Percentiles rank a stretch among this genome's conserved stretches.
These are phyloP conservation scores for Dicranocentrus wangi DNA, from an alignment of 2,888 invertebrate genomes.

Conservation along the genomic window DNA sequence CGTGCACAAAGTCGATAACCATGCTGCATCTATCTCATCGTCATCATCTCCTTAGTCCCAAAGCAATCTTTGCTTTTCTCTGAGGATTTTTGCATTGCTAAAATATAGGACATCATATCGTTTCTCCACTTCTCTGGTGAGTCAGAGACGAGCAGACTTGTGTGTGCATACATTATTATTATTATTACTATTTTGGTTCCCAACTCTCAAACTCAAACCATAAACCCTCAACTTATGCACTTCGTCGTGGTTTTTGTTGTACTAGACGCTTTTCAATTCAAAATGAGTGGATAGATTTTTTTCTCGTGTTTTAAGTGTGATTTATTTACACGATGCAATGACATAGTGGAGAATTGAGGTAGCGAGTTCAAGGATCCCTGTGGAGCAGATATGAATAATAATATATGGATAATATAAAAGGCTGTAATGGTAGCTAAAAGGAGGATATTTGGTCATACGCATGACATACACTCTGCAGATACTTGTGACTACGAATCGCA, in stretches of 20 bases:
- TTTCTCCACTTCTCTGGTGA: slow-evolving; percentile 6
- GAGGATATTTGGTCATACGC: no score
- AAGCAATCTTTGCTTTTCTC: not conserved
- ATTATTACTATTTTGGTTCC: not conserved
- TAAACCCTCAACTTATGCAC: not conserved
- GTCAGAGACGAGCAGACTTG: not conserved
- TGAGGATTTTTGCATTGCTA: slow-evolving; percentile 23
- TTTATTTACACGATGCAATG: not conserved
- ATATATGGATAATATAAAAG: no score
- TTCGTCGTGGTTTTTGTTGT: not conserved
- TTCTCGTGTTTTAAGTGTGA: not conserved
- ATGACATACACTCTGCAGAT: no score
- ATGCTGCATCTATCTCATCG: no score
- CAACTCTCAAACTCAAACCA: not conserved
- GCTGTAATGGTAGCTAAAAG: no score
- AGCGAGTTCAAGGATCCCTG: not conserved
- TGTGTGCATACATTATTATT: not conserved
- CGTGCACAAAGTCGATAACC: not conserved
- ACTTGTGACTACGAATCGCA: no score
- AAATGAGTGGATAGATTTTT: not conserved
- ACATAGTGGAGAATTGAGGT: not conserved
- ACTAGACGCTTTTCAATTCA: not conserved
- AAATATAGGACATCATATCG: slow-evolving; percentile 45
- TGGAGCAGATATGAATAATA: no score
- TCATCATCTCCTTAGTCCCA: no score